Percentiles rank a stretch among this genome's conserved stretches.
These are phyloP conservation scores for Zosterops japonicus DNA, from an alignment of 2,113 vertebrate genomes.

Conservation along the genomic window DNA sequence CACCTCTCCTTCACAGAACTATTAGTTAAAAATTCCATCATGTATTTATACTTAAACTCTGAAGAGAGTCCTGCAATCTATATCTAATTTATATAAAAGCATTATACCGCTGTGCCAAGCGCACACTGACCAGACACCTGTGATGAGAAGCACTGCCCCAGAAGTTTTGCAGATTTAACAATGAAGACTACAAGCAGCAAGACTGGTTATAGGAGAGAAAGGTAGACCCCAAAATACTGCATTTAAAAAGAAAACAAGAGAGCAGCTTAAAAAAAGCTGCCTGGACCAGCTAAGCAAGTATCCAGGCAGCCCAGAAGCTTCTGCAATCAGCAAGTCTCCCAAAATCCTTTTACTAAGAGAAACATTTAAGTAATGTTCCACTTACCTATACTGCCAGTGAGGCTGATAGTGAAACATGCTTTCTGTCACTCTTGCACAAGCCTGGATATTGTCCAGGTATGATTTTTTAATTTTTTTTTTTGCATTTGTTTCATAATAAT, in stretches of 20 bases:
- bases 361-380: background rate
- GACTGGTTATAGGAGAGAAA: background rate
- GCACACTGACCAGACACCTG: background rate
- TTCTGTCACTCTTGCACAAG: background rate
- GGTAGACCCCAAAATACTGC: fast-evolving
- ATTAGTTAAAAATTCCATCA: background rate
- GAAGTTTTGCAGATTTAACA: background rate
- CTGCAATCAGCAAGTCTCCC: background rate
- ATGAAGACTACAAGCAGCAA: background rate
- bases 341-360: background rate
- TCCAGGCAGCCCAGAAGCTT: background rate
- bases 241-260: background rate
- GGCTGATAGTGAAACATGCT: background rate
- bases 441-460: background rate
- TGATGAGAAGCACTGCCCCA: background rate
- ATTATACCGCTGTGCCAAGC: background rate
- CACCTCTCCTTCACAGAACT: background rate
- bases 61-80: background rate
- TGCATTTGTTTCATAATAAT: background rate
- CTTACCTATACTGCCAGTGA: background rate
- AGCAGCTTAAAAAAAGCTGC: background rate
- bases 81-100: background rate
- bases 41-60: background rate
- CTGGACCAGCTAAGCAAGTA: background rate
- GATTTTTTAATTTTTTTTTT: background rate